Evolutionary conservation across 2,888 invertebrate species (phyloP), one percentile per base, ranked within the genome.

Genomic region (Allygus modestus): DNA sequence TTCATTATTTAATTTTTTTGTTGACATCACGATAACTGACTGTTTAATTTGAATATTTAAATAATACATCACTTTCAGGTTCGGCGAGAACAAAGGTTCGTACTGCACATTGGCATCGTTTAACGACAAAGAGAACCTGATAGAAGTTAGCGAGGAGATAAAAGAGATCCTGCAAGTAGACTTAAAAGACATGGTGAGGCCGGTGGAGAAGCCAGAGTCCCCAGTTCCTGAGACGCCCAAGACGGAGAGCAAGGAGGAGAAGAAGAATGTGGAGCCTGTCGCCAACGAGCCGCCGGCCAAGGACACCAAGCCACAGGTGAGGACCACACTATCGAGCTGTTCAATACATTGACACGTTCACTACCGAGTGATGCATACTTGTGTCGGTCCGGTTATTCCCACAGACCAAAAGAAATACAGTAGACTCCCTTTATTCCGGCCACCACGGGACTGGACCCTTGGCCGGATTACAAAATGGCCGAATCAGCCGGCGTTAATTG

Each of bases 71-170:
- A n/a, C n/a, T 85, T 83, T 77, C 84, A 90, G 90, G 86, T 90
- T 90, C 88, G 90, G 90, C 17, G 90, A 90, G 87, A 89, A 89
- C 85, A 88, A 89, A 88, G 90, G 90, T n/a, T 90, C 90, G 46
- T 90, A 90, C 86, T 90, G 90, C 87, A 90, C 89, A 83, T 87
- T 90, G 82, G 90, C 90, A 31, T 89, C 89, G 58, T 90, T 90
- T 84, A 89, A 54, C 81, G 84, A 82, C 77, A 84, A 84, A 46
- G 83, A 85, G 65, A 84, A 85, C 61, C 26, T 81, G 65, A 75
- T 61, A 11, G 75, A 51, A 28, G 79, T 79, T 4, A 79, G 58
- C 26, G 54, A 79, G 9, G 71, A 71, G 37, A 65, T 82, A 1
- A 46, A 82, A n/a, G 71, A 65, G 26, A 7, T 71, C 9, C 23